Conservation (phyloP, 2,797 vertebrate genomes). For the Spheniscus humboldti region DNA sequence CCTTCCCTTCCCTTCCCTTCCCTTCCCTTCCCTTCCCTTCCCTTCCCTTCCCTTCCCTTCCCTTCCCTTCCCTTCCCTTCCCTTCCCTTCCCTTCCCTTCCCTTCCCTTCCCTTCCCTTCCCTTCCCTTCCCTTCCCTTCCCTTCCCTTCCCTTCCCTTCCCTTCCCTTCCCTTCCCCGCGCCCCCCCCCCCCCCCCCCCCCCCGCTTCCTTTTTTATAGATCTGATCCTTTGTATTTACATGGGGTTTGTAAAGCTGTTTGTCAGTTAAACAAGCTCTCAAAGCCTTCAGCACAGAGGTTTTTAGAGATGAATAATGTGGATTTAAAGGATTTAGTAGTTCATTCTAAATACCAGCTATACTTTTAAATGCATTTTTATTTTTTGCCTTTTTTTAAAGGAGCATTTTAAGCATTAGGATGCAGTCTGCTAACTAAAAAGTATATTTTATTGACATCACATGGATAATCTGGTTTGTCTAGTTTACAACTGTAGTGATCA, state of each 20-base stretch:
- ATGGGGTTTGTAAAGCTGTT: slow-evolving; percentile 34
- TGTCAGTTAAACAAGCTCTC: slow-evolving; percentile 29
- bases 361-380: slow-evolving; percentile 46
- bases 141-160: too few relatives aligned
- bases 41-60: too few relatives aligned
- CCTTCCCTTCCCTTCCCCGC: too few relatives aligned
- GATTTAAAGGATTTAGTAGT: slow-evolving; percentile 70
- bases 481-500: slow-evolving; percentile 36
- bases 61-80: too few relatives aligned
- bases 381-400: not conserved
- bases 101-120: too few relatives aligned
- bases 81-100: too few relatives aligned
- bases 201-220: not conserved
- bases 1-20: too few relatives aligned
- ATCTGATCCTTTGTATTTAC: slow-evolving; percentile 46
- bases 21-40: too few relatives aligned
- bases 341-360: slow-evolving; percentile 57
- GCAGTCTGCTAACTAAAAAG: not conserved
- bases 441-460: slow-evolving; percentile 13
- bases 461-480: slow-evolving; percentile 43
- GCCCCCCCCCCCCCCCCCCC: too few relatives aligned
- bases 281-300: slow-evolving; percentile 39
- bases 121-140: too few relatives aligned
- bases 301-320: slow-evolving; percentile 68
- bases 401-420: slow-evolving; percentile 25